Conservation (phyloP, 2,797 vertebrate species). For the Sebastes vulpes region DNA sequence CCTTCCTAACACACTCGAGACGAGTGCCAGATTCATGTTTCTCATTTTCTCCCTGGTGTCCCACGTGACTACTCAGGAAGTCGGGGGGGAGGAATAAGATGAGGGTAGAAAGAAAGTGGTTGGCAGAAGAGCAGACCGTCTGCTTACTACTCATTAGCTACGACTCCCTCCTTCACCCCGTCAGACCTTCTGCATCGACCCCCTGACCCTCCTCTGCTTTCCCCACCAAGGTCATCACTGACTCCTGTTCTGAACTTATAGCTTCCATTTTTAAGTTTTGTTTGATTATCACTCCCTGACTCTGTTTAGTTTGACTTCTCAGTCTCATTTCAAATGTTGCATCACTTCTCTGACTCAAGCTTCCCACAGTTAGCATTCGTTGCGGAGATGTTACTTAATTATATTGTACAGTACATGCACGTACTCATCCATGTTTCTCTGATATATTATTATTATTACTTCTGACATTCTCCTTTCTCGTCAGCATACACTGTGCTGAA, state of each 20-base stretch:
- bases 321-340: not conserved
- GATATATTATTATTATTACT: not conserved
- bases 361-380: not conserved
- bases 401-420: too few species aligned
- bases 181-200: not conserved
- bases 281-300: not conserved
- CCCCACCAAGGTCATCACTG: not conserved
- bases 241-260: not conserved
- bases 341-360: not conserved
- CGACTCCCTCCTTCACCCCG: not conserved
- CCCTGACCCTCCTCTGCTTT: constrained; percentile 6
- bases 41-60: constrained; percentile 60
- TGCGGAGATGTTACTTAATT: not conserved
- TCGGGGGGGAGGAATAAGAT: not conserved
- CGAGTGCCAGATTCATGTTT: constrained; percentile 40
- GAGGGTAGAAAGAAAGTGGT: not conserved
- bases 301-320: not conserved
- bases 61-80: constrained; percentile 1
- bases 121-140: constrained; percentile 5
- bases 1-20: not conserved
- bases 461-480: not conserved
- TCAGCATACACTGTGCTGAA: not conserved
- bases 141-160: constrained; percentile 24
- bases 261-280: not conserved
- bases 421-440: too few species aligned